phyloP scores from a whole-genome alignment of 2,888 invertebrate species.

The Drosophila yooni region DNA sequence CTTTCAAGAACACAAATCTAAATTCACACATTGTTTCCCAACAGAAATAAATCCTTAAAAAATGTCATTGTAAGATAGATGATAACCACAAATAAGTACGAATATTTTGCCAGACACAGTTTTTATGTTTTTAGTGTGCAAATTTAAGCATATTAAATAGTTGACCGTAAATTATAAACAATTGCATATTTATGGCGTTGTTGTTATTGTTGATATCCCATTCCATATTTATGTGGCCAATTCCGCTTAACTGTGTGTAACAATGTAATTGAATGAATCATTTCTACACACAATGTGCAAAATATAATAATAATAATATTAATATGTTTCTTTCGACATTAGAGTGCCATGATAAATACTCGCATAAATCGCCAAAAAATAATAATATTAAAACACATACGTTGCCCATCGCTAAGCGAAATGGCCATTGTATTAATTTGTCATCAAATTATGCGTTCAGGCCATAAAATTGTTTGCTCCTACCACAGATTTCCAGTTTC shows the following conservation, averaged over 20 bases:
- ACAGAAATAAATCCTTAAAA: constrained; percentile 5
- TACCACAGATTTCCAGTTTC: constrained; percentile 30
- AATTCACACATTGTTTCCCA: not conserved
- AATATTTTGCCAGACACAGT: not conserved
- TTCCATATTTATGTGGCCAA: constrained; percentile 58
- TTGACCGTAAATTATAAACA: constrained; percentile 65
- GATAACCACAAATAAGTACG: not conserved
- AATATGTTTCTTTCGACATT: constrained; percentile 67
- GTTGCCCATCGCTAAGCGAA: constrained; percentile 40
- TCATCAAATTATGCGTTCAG: constrained; percentile 74
- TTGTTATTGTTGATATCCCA: constrained; percentile 38
- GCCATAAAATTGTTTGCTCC: constrained; percentile 46
- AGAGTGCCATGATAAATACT: constrained; percentile 67
- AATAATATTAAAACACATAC: constrained; percentile 43
- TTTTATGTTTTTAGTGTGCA: constrained; percentile 51
- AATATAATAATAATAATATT: constrained; percentile 68
- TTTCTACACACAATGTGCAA: constrained; percentile 66
- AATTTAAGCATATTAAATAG: constrained; percentile 52
- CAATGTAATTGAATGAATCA: constrained; percentile 77
- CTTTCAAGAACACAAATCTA: not conserved
- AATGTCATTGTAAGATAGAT: constrained; percentile 15
- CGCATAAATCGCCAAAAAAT: constrained; percentile 60
- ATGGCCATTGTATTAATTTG: constrained; percentile 74
- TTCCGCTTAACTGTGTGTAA: constrained; percentile 54
- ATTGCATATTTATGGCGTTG: constrained; percentile 56